Conservation (phyloP, 2,888 invertebrate species). For the Lycia hirtaria region DNA sequence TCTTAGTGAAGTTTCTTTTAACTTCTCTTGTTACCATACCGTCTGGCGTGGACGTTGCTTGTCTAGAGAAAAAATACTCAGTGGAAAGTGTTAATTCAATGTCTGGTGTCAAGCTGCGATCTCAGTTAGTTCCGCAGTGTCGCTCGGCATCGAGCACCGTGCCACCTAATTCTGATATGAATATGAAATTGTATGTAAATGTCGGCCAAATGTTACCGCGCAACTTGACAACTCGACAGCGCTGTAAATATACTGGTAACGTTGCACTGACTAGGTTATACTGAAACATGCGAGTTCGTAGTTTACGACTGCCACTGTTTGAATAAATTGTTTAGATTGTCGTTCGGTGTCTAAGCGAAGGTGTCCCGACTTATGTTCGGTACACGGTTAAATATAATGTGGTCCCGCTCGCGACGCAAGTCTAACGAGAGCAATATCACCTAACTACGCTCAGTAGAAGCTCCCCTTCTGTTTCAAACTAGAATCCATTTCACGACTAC, state of each 20-base stretch:
- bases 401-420: slow-evolving; percentile 58
- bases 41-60: slow-evolving; percentile 32
- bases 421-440: slow-evolving; percentile 77
- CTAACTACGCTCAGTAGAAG: slow-evolving; percentile 71
- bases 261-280: slow-evolving; percentile 66
- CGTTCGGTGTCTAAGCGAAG: slow-evolving; percentile 55
- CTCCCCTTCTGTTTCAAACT: slow-evolving; percentile 78
- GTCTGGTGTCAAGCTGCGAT: slow-evolving; percentile 45
- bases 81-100: slow-evolving; percentile 45
- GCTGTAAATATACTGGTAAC: slow-evolving; percentile 73
- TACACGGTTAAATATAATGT: slow-evolving; percentile 59
- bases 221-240: slow-evolving; percentile 76
- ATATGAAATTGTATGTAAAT: slow-evolving; percentile 82
- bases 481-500: slow-evolving; percentile 77
- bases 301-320: slow-evolving; percentile 66
- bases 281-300: slow-evolving; percentile 72
- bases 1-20: slow-evolving; percentile 31
- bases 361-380: slow-evolving; percentile 49
- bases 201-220: slow-evolving; percentile 71
- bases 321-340: slow-evolving; percentile 74
- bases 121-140: slow-evolving; percentile 51
- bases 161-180: slow-evolving; percentile 78
- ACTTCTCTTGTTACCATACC: slow-evolving; percentile 32
- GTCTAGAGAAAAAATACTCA: slow-evolving; percentile 29
- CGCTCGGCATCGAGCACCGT: slow-evolving; percentile 54